Evolutionary conservation across 2,888 invertebrate species (phyloP), one percentile per base, ranked within the genome.

Genomic region (Drosophila borborema): DNA sequence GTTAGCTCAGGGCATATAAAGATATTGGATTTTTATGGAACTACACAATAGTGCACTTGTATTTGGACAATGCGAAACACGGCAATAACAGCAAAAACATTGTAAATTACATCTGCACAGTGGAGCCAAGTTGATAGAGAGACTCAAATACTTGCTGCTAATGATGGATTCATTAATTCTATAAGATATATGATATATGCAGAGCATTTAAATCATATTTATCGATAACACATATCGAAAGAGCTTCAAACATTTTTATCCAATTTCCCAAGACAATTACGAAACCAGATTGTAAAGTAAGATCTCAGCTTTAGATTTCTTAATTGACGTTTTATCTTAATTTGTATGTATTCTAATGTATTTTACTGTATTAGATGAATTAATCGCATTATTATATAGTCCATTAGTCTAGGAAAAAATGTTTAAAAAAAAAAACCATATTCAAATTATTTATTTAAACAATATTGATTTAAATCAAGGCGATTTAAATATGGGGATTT

Each of bases 1-100:
- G 60, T 74, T 85, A 87, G 64, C 48, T n/a, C 20, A 8, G 49
- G 40, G 14, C 62, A 88, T 61, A 86, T 54, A 64, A 56, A 66
- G 69, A 65, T 80, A 86, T 71, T 61, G 45, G 45, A 31, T 58
- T 14, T 66, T 73, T 69, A 64, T 69, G 51, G 54, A 65, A 56
- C 48, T 43, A 76, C 81, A 70, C 45, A 48, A 41, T 56, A 77
- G 28, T 31, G 51, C 61, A 71, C 58, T 64, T 9, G 51, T 58
- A 48, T 60, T 40, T 63, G 62, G 16, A 40, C 62, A 80, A 60
- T 53, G 43, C n/a, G 18, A 48, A 54, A 18, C 40, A 64, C 40
- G 23, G 38, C 23, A 18, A 51, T 41, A 46, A 60, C 34, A 54
- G 51, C 41, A 43, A 46, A 20, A 20, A 53, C 16, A 56, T 31